Conservation (phyloP, 1,140 invertebrate species). For the Mylabris phalerata region DNA sequence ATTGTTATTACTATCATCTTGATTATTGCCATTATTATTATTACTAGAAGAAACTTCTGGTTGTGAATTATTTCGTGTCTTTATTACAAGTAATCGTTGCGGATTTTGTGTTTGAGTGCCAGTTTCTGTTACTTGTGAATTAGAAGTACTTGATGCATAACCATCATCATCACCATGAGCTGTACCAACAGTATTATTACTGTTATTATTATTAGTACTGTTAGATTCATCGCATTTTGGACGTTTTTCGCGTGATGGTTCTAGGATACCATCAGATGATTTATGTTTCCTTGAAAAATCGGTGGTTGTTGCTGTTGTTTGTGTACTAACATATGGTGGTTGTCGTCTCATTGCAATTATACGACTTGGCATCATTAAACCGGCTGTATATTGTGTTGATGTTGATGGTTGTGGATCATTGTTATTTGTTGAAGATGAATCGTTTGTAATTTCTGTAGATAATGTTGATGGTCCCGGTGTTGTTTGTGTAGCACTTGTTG, state of each 20-base stretch:
- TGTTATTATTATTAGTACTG: neutral
- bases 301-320: slow-evolving; percentile 15
- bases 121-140: slow-evolving; percentile 1
- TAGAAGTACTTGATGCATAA: neutral
- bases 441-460: slow-evolving; percentile 13
- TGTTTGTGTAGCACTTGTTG: slow-evolving; percentile 31
- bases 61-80: neutral
- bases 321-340: slow-evolving; percentile 24
- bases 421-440: neutral
- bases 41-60: neutral
- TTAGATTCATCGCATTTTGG: neutral
- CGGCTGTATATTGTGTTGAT: slow-evolving; percentile 1
- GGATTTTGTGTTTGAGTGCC: slow-evolving; percentile 11
- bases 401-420: slow-evolving; percentile 3
- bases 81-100: slow-evolving; percentile 3
- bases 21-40: neutral
- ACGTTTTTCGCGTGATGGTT: slow-evolving; percentile 21
- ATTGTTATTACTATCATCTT: neutral
- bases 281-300: slow-evolving; percentile 26
- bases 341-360: slow-evolving; percentile 27
- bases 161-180: too few species aligned
- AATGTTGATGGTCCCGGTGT: too few species aligned
- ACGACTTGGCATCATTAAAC: slow-evolving; percentile 27
- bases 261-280: slow-evolving; percentile 1
- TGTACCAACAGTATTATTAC: too few species aligned